A percentile compares a stretch with the other conserved stretches of the same genome.
Conservation (phyloP, 2,888 invertebrate genomes). For the Microctonus aethiopoides region DNA sequence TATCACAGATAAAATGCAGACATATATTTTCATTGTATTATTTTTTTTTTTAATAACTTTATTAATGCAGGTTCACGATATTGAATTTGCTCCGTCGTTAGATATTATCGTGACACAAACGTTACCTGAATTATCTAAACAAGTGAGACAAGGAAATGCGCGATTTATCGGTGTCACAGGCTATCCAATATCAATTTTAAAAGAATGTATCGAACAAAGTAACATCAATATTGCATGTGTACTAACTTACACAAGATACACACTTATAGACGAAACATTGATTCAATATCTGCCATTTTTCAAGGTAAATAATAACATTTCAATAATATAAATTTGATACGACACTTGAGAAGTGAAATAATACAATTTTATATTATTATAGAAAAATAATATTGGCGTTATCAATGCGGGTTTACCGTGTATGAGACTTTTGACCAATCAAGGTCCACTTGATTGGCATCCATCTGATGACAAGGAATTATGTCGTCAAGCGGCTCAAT, state of each 20-base stretch:
- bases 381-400: slow-evolving; percentile 80
- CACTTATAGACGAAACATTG: slow-evolving; percentile 83
- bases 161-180: slow-evolving; percentile 88
- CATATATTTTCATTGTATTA: not conserved
- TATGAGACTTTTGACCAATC: slow-evolving; percentile 84
- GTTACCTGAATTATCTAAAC: slow-evolving; percentile 81
- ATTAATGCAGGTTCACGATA: slow-evolving; percentile 83
- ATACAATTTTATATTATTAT: slow-evolving; percentile 42
- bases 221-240: slow-evolving; percentile 76
- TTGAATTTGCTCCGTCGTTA: slow-evolving; percentile 84
- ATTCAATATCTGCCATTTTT: slow-evolving; percentile 80
- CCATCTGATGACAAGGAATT: slow-evolving; percentile 76
- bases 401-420: slow-evolving; percentile 86
- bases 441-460: slow-evolving; percentile 84
- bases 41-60: not conserved
- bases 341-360: not conserved
- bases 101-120: slow-evolving; percentile 86
- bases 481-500: slow-evolving; percentile 73
- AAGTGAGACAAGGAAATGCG: slow-evolving; percentile 79
- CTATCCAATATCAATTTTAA: slow-evolving; percentile 82
- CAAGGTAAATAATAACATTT: no score
- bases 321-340: no score
- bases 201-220: slow-evolving; percentile 77
- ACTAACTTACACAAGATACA: slow-evolving; percentile 83
- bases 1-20: not conserved